Evolutionary conservation across 1,140 invertebrate species (phyloP).

Genomic region (Thaumatotibia leucotreta): DNA sequence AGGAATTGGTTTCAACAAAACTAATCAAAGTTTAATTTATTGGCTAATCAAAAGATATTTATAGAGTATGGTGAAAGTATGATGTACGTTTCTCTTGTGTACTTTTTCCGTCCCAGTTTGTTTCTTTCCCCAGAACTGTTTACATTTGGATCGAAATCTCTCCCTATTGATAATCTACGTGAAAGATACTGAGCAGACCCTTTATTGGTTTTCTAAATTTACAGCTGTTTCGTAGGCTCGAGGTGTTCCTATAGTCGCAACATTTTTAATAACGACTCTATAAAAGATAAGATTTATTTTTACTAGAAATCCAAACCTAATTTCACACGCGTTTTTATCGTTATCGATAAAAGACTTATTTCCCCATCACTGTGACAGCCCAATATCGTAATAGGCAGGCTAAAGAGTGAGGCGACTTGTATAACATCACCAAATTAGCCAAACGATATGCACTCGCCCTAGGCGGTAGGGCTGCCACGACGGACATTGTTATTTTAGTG

Average conservation of each 20-base stretch:
- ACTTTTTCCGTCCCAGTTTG: conserved; percentile 4
- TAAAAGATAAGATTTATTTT: not conserved
- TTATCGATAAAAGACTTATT: conserved; percentile 23
- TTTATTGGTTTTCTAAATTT: conserved; percentile 11
- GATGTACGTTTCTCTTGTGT: conserved; percentile 6
- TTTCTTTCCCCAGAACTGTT: conserved; percentile 6
- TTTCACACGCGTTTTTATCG: not conserved
- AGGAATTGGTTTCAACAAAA: too few species aligned
- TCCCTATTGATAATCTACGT: conserved; percentile 12
- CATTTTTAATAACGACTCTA: not conserved
- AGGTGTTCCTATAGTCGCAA: not conserved
- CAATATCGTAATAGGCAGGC: conserved; percentile 72
- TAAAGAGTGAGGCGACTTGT: conserved; percentile 73
- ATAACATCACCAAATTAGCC: conserved; percentile 73
- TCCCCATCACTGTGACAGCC: conserved; percentile 41
- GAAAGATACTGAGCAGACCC: conserved; percentile 8
- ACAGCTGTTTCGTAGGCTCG: not conserved
- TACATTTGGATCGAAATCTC: conserved; percentile 9
- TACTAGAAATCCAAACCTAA: too few species aligned
- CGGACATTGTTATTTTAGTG: not conserved
- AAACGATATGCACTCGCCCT: conserved; percentile 59
- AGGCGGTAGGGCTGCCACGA: conserved; percentile 49
- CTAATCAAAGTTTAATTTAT: not conserved
- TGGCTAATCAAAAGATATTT: not conserved
- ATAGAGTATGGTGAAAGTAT: conserved; percentile 10